These are phyloP conservation scores for Lophotis ruficrista DNA, from an alignment of 2,113 vertebrate genomes.

Conservation along the genomic window DNA sequence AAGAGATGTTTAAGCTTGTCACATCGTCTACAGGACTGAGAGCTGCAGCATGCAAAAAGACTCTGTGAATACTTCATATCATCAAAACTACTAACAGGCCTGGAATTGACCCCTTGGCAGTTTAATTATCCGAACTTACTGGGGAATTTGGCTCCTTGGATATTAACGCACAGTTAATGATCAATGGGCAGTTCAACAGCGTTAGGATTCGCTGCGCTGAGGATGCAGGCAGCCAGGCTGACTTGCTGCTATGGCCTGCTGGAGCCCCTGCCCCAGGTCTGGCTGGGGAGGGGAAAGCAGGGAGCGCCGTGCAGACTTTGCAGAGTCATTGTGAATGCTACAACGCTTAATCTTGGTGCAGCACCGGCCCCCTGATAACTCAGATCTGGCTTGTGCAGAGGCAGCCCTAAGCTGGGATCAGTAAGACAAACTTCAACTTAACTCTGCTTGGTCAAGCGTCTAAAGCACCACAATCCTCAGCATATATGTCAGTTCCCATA, in stretches of 20 bases:
- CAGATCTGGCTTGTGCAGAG: not conserved
- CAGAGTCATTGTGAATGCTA: not conserved
- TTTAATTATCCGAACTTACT: not conserved
- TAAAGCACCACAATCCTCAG: not conserved
- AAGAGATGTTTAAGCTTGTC: not conserved
- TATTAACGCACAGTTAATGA: not conserved
- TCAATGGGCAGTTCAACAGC: not conserved
- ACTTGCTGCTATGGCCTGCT: not conserved
- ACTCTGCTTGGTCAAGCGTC: not conserved
- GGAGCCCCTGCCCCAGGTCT: not conserved
- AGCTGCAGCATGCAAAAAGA: not conserved
- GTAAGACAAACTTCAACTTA: not conserved
- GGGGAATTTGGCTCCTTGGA: not conserved
- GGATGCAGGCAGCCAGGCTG: not conserved
- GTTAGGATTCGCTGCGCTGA: not conserved
- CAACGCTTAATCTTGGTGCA: not conserved
- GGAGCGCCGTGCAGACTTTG: not conserved
- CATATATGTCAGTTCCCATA: not conserved
- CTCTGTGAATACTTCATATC: accelerated
- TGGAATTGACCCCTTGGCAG: not conserved
- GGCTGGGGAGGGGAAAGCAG: not conserved
- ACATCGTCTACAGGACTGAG: not conserved
- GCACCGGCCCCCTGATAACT: not conserved
- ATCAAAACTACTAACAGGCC: not conserved
- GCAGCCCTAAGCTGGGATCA: not conserved